Base-by-base conservation (phyloP, 2,113 vertebrate genomes). In the Oncorhynchus mykiss region DNA sequence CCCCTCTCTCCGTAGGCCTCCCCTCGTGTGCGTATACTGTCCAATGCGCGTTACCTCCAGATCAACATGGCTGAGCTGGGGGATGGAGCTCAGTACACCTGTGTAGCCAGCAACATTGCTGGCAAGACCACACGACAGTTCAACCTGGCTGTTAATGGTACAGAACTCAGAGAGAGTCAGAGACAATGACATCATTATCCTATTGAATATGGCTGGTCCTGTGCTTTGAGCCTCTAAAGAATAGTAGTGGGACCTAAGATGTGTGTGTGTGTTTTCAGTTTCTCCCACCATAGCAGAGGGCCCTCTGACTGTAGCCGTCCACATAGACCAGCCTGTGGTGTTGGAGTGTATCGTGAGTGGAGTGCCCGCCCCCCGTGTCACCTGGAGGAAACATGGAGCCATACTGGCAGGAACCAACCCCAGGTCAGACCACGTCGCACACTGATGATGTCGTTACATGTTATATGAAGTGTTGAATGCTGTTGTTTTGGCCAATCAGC, bases 381-480 rank as follows among this genome's bases (percentile, higher is more conserved):
- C 96, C 0, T 99, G 98, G 98, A 97, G 98, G 83, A 99, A 98
- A 87, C 95, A 99, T 65, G 97, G 97, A 2, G 86, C 91, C 31
- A 12, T 97, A 85, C 73, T 99, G 65, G 74, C 93, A 49, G 95
- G 88, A 82, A 95, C 90, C 86, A 95, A 81, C 71, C 80, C 81
- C 59, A 90, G 91, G 93, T 88, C 85, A 74, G 54, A 3, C n/a
- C 11, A 60, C 1, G 3, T 25, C 24, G 4, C 14, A 34, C 3
- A 72, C 16, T 9, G 12, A 25, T 71, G 3, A 18, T n/a, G 25
- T 25, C 62, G 24, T 12, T 11, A 6, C 64, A 13, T 66, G 12
- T 16, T 66, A 13, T 54, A 54, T 54, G 5, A 54, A 2, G 9
- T 45, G 39, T 2, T 45, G 9, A 45, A 45, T 45, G 39, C 39